Evolutionary conservation across 2,113 vertebrate species (phyloP).

Genomic region (Pelvicachromis taeniatus): DNA sequence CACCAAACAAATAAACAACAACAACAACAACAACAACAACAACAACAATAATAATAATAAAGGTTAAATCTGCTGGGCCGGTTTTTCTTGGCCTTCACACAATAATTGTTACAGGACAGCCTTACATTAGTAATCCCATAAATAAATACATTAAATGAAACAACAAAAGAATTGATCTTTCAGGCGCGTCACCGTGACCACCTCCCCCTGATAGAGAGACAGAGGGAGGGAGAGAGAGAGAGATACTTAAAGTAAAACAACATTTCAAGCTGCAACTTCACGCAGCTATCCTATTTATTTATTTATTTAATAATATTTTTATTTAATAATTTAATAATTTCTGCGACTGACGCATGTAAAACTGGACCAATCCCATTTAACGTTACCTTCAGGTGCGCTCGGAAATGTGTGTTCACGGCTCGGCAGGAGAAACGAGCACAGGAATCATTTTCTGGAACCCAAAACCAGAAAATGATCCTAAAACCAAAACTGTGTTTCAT

Average conservation of each 20-base stretch:
- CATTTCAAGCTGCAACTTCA: background rate
- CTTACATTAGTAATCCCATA: background rate
- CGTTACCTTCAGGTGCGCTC: background rate
- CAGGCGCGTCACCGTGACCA: background rate
- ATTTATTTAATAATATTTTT: background rate
- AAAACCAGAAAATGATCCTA: background rate
- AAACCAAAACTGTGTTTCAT: background rate
- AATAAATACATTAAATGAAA: background rate
- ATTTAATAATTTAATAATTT: background rate
- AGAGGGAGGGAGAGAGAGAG: background rate
- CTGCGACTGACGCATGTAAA: background rate
- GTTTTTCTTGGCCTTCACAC: background rate
- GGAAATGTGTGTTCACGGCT: background rate
- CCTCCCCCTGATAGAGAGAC: background rate
- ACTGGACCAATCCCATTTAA: background rate
- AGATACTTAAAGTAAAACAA: background rate
- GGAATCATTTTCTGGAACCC: background rate
- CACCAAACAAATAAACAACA: background rate
- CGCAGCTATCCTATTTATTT: background rate
- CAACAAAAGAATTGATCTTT: background rate
- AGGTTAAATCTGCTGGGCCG: background rate
- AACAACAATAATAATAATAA: background rate
- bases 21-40: no score
- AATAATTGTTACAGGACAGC: background rate
- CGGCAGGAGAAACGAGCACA: background rate